Evolutionary conservation across 2,888 invertebrate species (phyloP), one percentile per base, ranked within the genome.

Genomic region (Protophormia terraenovae): DNA sequence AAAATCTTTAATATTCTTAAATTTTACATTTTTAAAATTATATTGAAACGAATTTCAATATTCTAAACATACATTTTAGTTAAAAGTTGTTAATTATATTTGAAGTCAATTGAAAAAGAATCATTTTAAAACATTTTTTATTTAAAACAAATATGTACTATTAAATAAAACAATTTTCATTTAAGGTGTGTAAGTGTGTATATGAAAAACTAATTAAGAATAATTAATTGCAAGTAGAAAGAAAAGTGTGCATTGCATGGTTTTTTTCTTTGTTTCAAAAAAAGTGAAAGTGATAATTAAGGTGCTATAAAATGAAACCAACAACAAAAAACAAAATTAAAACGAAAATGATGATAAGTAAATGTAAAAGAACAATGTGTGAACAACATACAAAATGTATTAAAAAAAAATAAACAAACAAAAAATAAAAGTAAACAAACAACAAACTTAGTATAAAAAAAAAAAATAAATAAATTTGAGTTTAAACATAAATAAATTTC

Each of bases 241-340:
- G 16, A 47, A 35, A 29, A 47, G 58, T 69, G n/a, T n/a, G n/a
- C n/a, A n/a, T n/a, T n/a, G 38, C 24, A 66, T 66, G 64, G 2
- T 27, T 27, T 27, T n/a, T 45, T 41, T n/a, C n/a, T 76, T 76
- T 60, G 10, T 66, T 45, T 4, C n/a, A 29, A 50, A 62, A 7
- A 67, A 50, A 66, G 53, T 35, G 45, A 67, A 82, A 77, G 82
- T 83, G 82, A 83, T 83, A 83, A 83, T 71, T 77, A 77, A 71
- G 82, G 82, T 83, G 82, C 82, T 83, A 83, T 83, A 77, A 53
- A 76, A 69, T 38, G 32, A 72, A 45, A 58, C 41, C 27, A 67
- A 29, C 72, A 58, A 27, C 45, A 58, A 45, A 72, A 22, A 27
- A 67, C 19, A 19, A 19, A 60, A 55, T 32, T 10, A 60, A 38